phyloP scores from a whole-genome alignment of 35 echinoderm and acorn worm genomes.

The Lytechinus variegatus region DNA sequence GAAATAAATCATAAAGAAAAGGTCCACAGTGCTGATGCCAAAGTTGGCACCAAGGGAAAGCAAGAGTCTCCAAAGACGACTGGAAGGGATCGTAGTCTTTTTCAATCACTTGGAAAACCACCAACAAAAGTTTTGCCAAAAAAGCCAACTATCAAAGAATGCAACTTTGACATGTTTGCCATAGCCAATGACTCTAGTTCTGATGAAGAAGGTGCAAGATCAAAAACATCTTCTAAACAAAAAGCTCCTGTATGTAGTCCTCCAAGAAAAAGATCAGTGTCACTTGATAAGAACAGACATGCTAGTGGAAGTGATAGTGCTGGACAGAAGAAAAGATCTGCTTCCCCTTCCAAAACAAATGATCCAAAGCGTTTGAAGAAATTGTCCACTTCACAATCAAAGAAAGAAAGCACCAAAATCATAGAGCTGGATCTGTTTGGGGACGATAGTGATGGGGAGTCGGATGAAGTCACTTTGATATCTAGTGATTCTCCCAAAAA shows the following conservation, averaged over 20 bases:
- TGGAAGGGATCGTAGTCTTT: slow-evolving; percentile 19
- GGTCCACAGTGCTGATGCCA: background rate
- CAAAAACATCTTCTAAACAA: background rate
- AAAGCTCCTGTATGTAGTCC: background rate
- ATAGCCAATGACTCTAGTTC: slow-evolving; percentile 22
- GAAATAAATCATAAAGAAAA: background rate
- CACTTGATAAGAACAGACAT: background rate
- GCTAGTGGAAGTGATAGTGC: background rate
- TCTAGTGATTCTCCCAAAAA: background rate
- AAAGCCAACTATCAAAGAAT: background rate
- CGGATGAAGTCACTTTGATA: background rate
- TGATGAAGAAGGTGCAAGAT: background rate
- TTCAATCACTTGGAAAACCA: background rate
- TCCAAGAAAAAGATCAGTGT: slow-evolving; percentile 18
- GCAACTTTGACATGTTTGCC: background rate
- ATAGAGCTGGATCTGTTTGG: slow-evolving; percentile 34
- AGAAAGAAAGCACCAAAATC: background rate
- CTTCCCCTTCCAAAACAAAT: slow-evolving; percentile 47
- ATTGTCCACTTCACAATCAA: background rate
- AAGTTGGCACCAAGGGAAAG: background rate
- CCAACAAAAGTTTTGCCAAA: background rate
- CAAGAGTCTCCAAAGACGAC: background rate
- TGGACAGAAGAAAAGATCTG: slow-evolving; percentile 29
- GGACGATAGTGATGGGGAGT: slow-evolving; percentile 12
- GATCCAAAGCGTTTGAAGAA: background rate